A percentile compares a stretch with the other conserved stretches of the same genome.
Conservation (phyloP, 1,140 invertebrate species). For the Atta cephalotes region DNA sequence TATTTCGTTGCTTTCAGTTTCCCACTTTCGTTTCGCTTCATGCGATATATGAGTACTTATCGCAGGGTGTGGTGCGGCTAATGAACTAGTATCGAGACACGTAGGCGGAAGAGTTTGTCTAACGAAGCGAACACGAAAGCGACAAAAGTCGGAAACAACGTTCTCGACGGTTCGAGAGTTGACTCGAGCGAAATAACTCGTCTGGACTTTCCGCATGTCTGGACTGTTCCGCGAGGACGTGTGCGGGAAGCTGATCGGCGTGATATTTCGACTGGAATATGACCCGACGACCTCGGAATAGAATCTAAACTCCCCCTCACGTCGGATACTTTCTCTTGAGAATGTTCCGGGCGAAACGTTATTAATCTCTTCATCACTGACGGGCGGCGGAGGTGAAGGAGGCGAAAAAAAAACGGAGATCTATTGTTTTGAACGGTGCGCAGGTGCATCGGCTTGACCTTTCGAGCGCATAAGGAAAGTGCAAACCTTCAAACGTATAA, state of each 20-base stretch:
- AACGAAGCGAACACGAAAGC: background rate
- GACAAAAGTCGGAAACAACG: conserved; percentile 9
- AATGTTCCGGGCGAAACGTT: conserved; percentile 55
- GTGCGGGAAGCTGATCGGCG: conserved; percentile 20
- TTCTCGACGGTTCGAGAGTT: background rate
- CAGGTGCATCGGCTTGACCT: conserved; percentile 63
- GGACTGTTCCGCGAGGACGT: background rate
- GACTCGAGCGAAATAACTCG: background rate
- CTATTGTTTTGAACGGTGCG: conserved; percentile 49
- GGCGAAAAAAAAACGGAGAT: background rate
- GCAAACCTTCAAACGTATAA: conserved; percentile 6
- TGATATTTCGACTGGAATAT: conserved; percentile 54
- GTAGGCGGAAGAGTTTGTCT: conserved; percentile 32
- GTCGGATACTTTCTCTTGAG: conserved; percentile 57
- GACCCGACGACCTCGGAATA: conserved; percentile 51
- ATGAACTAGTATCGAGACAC: conserved; percentile 22
- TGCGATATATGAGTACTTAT: background rate
- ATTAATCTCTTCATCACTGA: conserved; percentile 63
- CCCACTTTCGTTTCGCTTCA: background rate
- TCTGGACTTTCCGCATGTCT: background rate
- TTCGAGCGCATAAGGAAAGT: conserved; percentile 39
- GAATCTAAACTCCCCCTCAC: conserved; percentile 54
- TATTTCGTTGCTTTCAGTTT: background rate
- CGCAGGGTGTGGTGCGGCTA: conserved; percentile 19
- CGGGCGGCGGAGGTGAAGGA: background rate